These are phyloP conservation scores for Cephonodes hylas DNA, from an alignment of 2,888 invertebrate genomes.

Conservation along the genomic window DNA sequence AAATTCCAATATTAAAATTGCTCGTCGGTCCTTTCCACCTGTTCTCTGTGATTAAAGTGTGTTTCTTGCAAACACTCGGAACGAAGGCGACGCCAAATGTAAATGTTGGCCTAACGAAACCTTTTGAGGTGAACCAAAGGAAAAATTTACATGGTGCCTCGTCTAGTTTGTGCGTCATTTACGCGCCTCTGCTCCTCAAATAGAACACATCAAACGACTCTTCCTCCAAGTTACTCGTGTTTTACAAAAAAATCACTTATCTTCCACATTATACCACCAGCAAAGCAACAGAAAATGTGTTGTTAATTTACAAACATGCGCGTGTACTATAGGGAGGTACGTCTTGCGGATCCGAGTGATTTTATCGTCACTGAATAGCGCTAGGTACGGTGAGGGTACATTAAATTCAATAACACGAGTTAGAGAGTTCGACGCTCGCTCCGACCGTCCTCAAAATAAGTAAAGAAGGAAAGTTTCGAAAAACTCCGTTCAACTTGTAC, in stretches of 20 bases:
- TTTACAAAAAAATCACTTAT: neutral
- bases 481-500: constrained; percentile 71
- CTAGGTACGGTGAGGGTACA: constrained; percentile 70
- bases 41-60: constrained; percentile 76
- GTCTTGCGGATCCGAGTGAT: constrained; percentile 56
- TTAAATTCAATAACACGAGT: constrained; percentile 81
- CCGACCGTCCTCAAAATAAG: constrained; percentile 78
- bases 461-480: constrained; percentile 74
- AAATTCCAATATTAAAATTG: constrained; percentile 73
- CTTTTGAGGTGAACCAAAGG: constrained; percentile 61
- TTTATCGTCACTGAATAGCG: constrained; percentile 67
- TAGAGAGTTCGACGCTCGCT: constrained; percentile 77
- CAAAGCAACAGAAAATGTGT: neutral
- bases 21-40: constrained; percentile 60
- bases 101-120: constrained; percentile 69
- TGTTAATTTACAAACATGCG: neutral
- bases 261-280: neutral
- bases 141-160: constrained; percentile 56
- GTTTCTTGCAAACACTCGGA: constrained; percentile 58
- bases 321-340: constrained; percentile 26
- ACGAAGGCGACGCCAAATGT: constrained; percentile 59
- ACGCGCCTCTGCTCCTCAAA: constrained; percentile 34
- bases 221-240: constrained; percentile 6
- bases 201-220: constrained; percentile 40
- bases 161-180: constrained; percentile 49